Evolutionary conservation across 1,140 invertebrate species (phyloP).

Genomic region (Drosophila kanapiae): DNA sequence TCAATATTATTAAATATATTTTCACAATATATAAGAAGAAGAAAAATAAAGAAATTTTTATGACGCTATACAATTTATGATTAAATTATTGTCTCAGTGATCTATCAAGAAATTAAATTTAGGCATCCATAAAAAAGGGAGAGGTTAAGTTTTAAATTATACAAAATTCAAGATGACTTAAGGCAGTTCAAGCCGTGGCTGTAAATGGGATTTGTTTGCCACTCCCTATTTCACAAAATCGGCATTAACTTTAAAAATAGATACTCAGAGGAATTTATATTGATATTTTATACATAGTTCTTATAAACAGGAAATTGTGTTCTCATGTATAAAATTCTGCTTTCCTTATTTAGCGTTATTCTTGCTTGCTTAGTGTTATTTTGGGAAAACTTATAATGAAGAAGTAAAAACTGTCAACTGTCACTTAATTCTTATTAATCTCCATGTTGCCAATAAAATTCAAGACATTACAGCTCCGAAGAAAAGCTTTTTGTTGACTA

Average conservation of each 20-base stretch:
- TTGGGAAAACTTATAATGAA: too few species aligned
- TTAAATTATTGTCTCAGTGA: background rate
- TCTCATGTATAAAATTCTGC: background rate
- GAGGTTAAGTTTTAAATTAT: background rate
- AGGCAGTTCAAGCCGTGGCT: background rate
- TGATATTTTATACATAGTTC: too few species aligned
- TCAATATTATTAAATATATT: background rate
- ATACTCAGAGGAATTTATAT: background rate
- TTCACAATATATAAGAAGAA: background rate
- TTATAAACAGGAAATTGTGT: too few species aligned
- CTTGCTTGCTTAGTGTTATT: too few species aligned
- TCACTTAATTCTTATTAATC: too few species aligned
- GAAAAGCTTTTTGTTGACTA: background rate
- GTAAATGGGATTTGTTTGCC: background rate
- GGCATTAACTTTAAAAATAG: background rate
- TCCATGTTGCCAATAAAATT: too few species aligned
- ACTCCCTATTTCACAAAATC: background rate
- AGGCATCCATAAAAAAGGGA: background rate
- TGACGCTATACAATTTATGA: too few species aligned
- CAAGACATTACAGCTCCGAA: background rate
- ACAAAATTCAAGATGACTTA: background rate
- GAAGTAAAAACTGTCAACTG: too few species aligned
- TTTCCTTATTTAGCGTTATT: background rate
- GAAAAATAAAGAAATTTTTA: too few species aligned
- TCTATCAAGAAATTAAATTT: background rate